A percentile compares a stretch with the other conserved stretches of the same genome.
These are phyloP conservation scores for Turnix velox DNA, from an alignment of 2,113 vertebrate species.

Conservation along the genomic window DNA sequence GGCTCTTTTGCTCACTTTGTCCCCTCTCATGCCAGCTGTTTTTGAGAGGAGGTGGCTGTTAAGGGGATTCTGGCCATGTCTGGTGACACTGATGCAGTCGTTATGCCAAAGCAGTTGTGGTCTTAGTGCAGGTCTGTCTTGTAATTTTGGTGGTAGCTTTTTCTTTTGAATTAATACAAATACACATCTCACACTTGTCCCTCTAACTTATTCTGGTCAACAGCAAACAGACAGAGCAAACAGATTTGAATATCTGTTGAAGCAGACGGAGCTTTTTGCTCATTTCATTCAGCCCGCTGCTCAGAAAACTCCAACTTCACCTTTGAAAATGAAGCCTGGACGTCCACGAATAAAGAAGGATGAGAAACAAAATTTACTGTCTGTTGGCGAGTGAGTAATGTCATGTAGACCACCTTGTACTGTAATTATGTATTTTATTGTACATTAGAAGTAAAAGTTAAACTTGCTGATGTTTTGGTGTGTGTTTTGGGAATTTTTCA, in stretches of 20 bases:
- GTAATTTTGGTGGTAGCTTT: background rate
- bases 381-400: conserved; percentile 92
- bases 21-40: background rate
- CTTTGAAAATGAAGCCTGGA: conserved; percentile 98
- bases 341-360: conserved; percentile 96
- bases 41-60: background rate
- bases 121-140: background rate
- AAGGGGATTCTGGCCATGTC: background rate
- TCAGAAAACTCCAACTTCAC: conserved; percentile 97
- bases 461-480: background rate
- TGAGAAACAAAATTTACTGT: conserved; percentile 96
- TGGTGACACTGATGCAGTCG: background rate
- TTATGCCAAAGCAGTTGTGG: background rate
- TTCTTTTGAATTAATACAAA: background rate
- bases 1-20: background rate
- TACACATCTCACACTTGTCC: background rate
- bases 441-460: background rate
- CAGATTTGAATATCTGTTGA: conserved; percentile 97
- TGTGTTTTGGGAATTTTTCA: background rate
- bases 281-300: conserved; percentile 99
- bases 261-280: conserved; percentile 98
- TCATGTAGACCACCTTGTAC: background rate
- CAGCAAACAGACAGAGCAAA: conserved; percentile 97
- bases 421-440: background rate
- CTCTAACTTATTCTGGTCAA: conserved; percentile 15